Percentiles rank a stretch among this genome's conserved stretches.
phyloP scores from a whole-genome alignment of 2,113 vertebrate species.

The Dromas ardeola region DNA sequence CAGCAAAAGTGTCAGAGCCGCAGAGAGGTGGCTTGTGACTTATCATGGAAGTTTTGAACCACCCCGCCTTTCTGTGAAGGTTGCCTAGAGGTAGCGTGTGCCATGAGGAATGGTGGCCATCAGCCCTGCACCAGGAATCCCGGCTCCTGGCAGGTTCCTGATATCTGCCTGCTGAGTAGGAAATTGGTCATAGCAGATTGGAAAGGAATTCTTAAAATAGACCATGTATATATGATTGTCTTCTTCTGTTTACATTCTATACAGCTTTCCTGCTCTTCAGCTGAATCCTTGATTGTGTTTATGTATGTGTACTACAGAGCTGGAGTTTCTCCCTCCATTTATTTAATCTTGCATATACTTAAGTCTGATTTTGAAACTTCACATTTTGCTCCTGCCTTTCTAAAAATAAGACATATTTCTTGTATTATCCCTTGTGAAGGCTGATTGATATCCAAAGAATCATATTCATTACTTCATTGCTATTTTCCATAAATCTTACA shows the following conservation, averaged over 20 bases:
- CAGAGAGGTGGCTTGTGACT: neutral
- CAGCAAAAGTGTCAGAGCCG: neutral
- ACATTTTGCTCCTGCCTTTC: neutral
- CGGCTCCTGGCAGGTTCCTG: neutral
- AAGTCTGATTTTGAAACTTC: neutral
- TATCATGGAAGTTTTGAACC: neutral
- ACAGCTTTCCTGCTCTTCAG: neutral
- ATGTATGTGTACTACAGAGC: too few species aligned
- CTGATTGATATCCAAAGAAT: neutral
- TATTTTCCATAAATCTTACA: neutral
- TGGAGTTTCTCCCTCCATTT: neutral
- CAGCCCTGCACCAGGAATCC: neutral
- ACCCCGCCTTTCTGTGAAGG: neutral
- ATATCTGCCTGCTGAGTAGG: neutral
- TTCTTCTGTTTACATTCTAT: neutral
- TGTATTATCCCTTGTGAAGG: neutral
- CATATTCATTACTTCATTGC: neutral
- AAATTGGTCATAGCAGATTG: neutral
- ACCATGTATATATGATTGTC: neutral
- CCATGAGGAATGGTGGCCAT: accelerated
- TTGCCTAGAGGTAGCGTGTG: neutral
- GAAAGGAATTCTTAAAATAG: neutral
- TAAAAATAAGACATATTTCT: neutral
- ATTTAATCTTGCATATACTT: neutral
- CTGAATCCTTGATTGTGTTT: neutral